Evolutionary conservation across 2,113 vertebrate genomes (phyloP), one percentile per base, ranked within the genome.

Genomic region (Tonatia bakeri): DNA sequence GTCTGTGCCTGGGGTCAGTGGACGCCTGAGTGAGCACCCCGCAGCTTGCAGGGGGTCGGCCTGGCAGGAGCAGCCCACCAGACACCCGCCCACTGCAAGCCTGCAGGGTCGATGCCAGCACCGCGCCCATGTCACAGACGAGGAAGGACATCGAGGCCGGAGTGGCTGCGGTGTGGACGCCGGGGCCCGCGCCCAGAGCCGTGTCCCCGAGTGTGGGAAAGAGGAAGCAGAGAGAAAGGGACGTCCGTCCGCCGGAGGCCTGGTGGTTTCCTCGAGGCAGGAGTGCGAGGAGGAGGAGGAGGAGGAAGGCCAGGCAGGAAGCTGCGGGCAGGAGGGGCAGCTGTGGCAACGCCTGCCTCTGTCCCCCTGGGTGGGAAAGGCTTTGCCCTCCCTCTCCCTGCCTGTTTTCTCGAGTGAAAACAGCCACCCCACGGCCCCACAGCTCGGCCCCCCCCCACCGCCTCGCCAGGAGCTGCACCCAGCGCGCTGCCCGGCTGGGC

Each of bases 221-320:
- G 97, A 96, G 97, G 97, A 97, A 97, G 96, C 92, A 83, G 90
- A 94, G 40, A 90, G 96, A 90, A 84, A 96, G 97, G 96, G 93
- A 73, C 45, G 69, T 94, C 96, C 45, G 61, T 93, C 94, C 91
- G 72, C 84, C 64, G 73, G 94, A 19, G 93, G 95, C 95, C 95
- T 77, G 75, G 95, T 7, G 70, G 92, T 96, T 97, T 97, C 97
- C 97, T 95, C 94, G 91, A 70, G 96, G 85, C 86, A 38, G 91
- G 96, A 87, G 87, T 20, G 19, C 2, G 47, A 56, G 73, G 87
- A 87, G 93, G 93, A 80, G 5, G 75, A 77, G 5, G 72, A 26
- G 77, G 50, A 40, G 84, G 56, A 59, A 24, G 73, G 85, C 52
- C 6, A 7, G 80, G 94, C 92, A 94, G 96, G 96, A 96, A 93